These are phyloP conservation scores for Echinometra lucunter DNA, from an alignment of 53 echinoderm and acorn worm species.

Conservation along the genomic window DNA sequence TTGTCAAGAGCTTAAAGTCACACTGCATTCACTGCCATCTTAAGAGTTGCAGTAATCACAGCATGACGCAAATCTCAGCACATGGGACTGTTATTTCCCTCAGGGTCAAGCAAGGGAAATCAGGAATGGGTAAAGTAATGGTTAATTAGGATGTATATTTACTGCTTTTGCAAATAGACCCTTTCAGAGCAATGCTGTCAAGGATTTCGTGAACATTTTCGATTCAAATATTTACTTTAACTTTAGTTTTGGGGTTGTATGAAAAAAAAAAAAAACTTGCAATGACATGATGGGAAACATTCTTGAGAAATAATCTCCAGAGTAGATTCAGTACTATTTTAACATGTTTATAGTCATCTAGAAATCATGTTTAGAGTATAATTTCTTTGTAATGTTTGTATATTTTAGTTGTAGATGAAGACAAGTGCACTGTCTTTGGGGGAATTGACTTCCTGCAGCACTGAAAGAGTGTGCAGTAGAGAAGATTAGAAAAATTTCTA, in stretches of 20 bases:
- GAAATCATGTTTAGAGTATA: no score
- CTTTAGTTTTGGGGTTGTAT: no score
- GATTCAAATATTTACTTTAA: background rate
- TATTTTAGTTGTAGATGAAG: background rate
- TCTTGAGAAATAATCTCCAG: no score
- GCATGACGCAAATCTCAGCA: background rate
- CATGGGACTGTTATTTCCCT: constrained; percentile 48
- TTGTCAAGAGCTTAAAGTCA: constrained; percentile 55
- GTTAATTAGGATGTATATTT: background rate
- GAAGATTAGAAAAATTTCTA: background rate
- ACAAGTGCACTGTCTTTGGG: background rate
- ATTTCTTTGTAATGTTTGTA: no score
- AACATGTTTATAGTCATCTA: no score
- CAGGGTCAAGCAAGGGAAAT: background rate
- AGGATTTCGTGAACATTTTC: background rate
- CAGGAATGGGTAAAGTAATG: background rate
- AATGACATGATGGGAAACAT: no score
- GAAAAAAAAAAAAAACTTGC: no score
- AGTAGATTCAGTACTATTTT: no score
- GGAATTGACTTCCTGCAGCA: background rate
- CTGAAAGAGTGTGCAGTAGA: background rate
- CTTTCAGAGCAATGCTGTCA: background rate
- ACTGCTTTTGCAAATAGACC: background rate
- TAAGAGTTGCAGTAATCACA: constrained; percentile 41
- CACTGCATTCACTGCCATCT: background rate